Conservation (phyloP, 2,888 invertebrate genomes). For the Tipula confusa region DNA sequence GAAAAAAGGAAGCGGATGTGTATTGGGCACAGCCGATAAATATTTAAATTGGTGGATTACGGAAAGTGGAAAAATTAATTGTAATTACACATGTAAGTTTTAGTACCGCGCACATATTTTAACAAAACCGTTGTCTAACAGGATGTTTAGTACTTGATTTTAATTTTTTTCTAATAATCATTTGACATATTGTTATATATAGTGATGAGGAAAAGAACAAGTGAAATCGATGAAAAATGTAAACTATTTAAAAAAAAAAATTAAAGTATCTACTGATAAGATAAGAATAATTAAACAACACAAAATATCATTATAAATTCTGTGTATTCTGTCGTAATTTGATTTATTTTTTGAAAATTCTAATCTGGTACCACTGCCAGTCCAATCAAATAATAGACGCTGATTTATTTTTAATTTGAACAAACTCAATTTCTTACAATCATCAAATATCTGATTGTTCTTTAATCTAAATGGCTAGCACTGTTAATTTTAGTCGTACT, state of each 20-base stretch:
- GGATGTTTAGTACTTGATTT: background rate
- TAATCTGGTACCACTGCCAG: background rate
- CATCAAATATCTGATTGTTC: background rate
- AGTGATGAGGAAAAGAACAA: background rate
- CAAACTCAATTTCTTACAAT: background rate
- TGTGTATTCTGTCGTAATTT: background rate
- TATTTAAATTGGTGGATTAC: slow-evolving; percentile 29
- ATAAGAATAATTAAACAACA: background rate
- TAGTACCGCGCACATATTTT: background rate
- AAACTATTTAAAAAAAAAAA: background rate
- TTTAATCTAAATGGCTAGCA: background rate
- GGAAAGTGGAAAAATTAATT: slow-evolving; percentile 7
- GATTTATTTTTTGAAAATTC: background rate
- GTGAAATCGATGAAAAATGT: background rate
- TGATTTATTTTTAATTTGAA: background rate
- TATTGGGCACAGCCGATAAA: slow-evolving; percentile 5
- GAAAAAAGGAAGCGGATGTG: background rate
- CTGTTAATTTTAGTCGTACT: background rate
- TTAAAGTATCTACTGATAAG: background rate
- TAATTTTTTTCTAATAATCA: background rate
- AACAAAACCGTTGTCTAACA: background rate
- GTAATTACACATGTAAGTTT: background rate
- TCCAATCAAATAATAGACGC: background rate
- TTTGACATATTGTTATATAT: background rate
- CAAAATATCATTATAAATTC: background rate